Conservation (phyloP, 2,113 vertebrate species). For the Mirza zaza region DNA sequence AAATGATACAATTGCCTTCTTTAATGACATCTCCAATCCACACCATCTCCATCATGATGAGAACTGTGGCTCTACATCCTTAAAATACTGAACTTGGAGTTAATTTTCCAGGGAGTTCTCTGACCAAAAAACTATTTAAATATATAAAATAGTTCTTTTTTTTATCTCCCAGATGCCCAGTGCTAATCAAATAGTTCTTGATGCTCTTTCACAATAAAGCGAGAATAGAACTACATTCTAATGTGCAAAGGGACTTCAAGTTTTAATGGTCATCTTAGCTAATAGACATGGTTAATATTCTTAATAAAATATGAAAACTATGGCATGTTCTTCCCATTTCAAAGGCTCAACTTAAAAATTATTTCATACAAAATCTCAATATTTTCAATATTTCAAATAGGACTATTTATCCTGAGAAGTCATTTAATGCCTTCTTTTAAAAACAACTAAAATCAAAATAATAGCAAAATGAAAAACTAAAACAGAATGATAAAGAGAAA, state of each 20-base stretch:
- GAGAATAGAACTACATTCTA: not conserved
- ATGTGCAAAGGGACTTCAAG: not conserved
- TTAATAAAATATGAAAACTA: conserved; percentile 14
- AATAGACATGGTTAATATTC: not conserved
- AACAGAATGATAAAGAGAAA: not conserved
- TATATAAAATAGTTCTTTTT: not conserved
- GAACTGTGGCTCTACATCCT: not conserved
- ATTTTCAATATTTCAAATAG: not conserved
- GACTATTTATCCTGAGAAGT: not conserved
- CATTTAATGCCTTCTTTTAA: not conserved
- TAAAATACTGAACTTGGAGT: not conserved
- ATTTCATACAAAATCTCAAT: not conserved
- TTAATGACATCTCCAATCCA: not conserved
- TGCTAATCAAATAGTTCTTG: not conserved
- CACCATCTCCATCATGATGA: not conserved
- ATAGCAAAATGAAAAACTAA: conserved; percentile 3
- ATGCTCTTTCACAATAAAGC: not conserved
- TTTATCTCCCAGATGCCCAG: too few species aligned
- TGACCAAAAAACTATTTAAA: not conserved
- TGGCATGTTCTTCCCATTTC: not conserved
- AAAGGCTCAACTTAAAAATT: not conserved
- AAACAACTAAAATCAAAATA: not conserved
- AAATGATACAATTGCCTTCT: not conserved
- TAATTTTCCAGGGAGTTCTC: not conserved
- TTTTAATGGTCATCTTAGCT: not conserved